Evolutionary conservation across 1,140 invertebrate species (phyloP).

Genomic region (Chlorops oryzae): DNA sequence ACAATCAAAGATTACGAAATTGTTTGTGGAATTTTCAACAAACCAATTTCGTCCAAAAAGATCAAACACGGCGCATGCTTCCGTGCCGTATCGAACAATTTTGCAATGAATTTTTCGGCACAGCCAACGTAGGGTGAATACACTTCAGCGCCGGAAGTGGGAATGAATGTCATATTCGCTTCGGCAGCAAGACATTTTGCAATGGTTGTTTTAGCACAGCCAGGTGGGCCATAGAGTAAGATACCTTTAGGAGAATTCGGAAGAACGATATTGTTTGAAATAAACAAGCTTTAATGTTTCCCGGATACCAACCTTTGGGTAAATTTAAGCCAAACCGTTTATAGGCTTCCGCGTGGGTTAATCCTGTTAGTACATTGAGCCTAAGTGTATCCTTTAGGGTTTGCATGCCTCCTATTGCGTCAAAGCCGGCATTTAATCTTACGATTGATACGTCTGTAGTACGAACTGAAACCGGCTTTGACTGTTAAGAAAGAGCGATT

Average conservation of each 20-base stretch:
- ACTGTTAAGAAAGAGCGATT: neutral
- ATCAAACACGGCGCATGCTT: conserved; percentile 62
- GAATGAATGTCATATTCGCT: conserved; percentile 57
- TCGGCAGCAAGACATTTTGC: conserved; percentile 61
- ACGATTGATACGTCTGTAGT: conserved; percentile 53
- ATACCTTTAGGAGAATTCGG: conserved; percentile 52
- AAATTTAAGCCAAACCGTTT: conserved; percentile 54
- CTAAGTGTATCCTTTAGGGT: conserved; percentile 57
- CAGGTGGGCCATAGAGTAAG: conserved; percentile 69
- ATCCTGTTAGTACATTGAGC: conserved; percentile 60
- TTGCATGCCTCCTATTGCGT: conserved; percentile 61
- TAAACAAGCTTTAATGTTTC: conserved; percentile 19
- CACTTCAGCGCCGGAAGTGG: conserved; percentile 59
- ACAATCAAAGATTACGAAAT: no score
- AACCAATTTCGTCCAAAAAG: conserved; percentile 72
- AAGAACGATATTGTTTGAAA: conserved; percentile 33
- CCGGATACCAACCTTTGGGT: conserved; percentile 38
- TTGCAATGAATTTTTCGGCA: conserved; percentile 55
- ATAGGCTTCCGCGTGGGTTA: conserved; percentile 58
- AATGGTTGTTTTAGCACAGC: conserved; percentile 69
- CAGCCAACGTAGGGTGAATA: conserved; percentile 65
- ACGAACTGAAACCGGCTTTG: conserved; percentile 51
- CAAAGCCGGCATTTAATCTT: conserved; percentile 48
- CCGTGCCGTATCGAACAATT: conserved; percentile 62
- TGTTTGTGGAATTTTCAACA: neutral